Evolutionary conservation across 2,888 invertebrate species (phyloP), one percentile per base, ranked within the genome.

Genomic region (Achlya flavicornis): DNA sequence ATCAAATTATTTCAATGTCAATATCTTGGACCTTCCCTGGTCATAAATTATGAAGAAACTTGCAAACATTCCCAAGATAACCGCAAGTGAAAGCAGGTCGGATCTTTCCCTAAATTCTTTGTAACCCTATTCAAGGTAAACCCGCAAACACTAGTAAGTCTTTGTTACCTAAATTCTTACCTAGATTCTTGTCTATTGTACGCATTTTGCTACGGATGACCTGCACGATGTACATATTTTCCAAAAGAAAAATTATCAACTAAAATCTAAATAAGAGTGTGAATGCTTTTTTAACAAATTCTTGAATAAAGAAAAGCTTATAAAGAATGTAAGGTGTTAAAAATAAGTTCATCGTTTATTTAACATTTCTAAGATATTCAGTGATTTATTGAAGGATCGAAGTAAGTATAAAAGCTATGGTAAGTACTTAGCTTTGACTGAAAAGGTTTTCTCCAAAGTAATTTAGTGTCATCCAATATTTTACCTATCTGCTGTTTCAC

Each of bases 41-140:
- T 7, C 35, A 35, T 35, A 35, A 35, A 35, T 35, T 86, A 86
- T 85, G 84, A 86, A 85, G 84, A 85, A 86, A 85, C 85, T 85
- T 64, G 75, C 70, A 71, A 77, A 78, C 78, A 81, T 53, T 80
- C 74, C 77, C 72, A 78, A 84, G 79, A 79, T 75, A 71, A 70
- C 71, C 70, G 65, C 74, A 48, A 16, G 74, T 68, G 69, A 76
- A 72, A 77, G 76, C 64, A 69, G 74, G 71, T 74, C 73, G 74
- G 75, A 72, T 75, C 71, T 73, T 72, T 19, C 19, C 66, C 59
- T 63, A 66, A 73, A 83, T 82, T 81, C 82, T 78, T 78, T 60
- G 70, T 63, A 53, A 79, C 73, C 74, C 75, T 77, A 70, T 64
- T 71, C 65, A 69, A 69, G 65, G 69, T 26, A 26, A 26, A 26